Percentiles rank a stretch among this genome's conserved stretches.
Evolutionary conservation across 2,797 vertebrate genomes (phyloP).

Genomic region (Fistularia commersonii): DNA sequence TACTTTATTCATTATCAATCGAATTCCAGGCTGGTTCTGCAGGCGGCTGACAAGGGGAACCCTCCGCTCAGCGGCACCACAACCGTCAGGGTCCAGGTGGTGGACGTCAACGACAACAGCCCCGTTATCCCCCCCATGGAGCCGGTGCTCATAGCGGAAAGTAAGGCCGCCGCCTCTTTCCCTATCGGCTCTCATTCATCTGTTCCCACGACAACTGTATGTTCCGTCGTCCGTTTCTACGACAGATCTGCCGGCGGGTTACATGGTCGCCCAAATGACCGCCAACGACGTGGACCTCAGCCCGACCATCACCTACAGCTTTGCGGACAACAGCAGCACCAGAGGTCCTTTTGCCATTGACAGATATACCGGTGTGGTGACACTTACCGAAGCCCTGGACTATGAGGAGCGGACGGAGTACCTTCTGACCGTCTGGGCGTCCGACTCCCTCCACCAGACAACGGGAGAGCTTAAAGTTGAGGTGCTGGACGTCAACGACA

Average conservation of each 20-base stretch:
- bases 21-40: conserved; percentile 80
- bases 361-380: conserved; percentile 77
- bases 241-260: conserved; percentile 83
- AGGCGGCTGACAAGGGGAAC: conserved; percentile 86
- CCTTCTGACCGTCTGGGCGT: conserved; percentile 74
- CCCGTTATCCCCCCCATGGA: conserved; percentile 78
- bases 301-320: conserved; percentile 81
- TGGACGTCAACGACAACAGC: conserved; percentile 89
- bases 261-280: conserved; percentile 76
- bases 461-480: conserved; percentile 74
- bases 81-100: conserved; percentile 80
- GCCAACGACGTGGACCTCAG: conserved; percentile 84
- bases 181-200: background rate
- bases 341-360: conserved; percentile 81
- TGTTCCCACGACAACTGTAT: background rate
- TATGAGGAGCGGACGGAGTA: conserved; percentile 79
- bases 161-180: conserved; percentile 70
- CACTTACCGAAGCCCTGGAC: conserved; percentile 78
- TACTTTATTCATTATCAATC: background rate
- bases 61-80: conserved; percentile 80
- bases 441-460: conserved; percentile 82
- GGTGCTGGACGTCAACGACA: conserved; percentile 89
- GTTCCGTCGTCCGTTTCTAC: conserved; percentile 11
- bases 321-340: conserved; percentile 66
- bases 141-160: conserved; percentile 80